Evolutionary conservation across 2,113 vertebrate genomes (phyloP).

Genomic region (Hippocampus mohnikei): DNA sequence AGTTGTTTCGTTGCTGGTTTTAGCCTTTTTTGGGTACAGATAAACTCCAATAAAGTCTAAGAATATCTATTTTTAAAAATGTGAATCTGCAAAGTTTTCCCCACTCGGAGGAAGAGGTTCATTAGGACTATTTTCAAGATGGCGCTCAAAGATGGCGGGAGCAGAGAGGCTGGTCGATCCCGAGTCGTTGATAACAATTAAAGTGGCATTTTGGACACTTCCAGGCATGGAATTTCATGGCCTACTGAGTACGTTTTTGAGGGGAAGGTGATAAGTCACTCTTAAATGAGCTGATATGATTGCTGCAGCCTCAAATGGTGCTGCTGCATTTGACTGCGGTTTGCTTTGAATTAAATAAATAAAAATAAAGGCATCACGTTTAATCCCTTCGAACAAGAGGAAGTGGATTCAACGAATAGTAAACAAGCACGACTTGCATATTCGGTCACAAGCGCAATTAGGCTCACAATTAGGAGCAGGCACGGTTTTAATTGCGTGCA

Average conservation of each 20-base stretch:
- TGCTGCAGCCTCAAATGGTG: constrained; percentile 75
- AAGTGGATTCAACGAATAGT: constrained; percentile 81
- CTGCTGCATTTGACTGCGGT: constrained; percentile 14
- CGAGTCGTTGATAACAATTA: constrained; percentile 95
- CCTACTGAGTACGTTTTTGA: constrained; percentile 94
- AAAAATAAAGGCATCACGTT: constrained; percentile 9
- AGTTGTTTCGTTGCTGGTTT: too few relatives aligned
- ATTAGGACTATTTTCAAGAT: constrained; percentile 97
- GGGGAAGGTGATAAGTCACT: constrained; percentile 97
- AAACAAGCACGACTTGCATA: constrained; percentile 82
- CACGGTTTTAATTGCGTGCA: constrained; percentile 75
- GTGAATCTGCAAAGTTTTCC: constrained; percentile 99
- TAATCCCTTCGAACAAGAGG: constrained; percentile 79
- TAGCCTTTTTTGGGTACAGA: too few relatives aligned
- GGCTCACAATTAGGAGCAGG: constrained; percentile 89
- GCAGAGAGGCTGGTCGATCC: constrained; percentile 49
- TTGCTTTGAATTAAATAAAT: not conserved
- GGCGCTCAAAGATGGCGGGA: constrained; percentile 28
- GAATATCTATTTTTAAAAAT: constrained; percentile 94
- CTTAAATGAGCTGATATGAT: constrained; percentile 99
- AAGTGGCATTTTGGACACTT: constrained; percentile 91
- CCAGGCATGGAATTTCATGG: constrained; percentile 97
- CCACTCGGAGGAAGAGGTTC: constrained; percentile 92
- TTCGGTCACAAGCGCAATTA: constrained; percentile 89
- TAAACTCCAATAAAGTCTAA: not conserved